Percentiles rank a stretch among this genome's conserved stretches.
Evolutionary conservation across 53 echinoderm and acorn worm genomes (phyloP).

Genomic region (Paracentrotus lividus): DNA sequence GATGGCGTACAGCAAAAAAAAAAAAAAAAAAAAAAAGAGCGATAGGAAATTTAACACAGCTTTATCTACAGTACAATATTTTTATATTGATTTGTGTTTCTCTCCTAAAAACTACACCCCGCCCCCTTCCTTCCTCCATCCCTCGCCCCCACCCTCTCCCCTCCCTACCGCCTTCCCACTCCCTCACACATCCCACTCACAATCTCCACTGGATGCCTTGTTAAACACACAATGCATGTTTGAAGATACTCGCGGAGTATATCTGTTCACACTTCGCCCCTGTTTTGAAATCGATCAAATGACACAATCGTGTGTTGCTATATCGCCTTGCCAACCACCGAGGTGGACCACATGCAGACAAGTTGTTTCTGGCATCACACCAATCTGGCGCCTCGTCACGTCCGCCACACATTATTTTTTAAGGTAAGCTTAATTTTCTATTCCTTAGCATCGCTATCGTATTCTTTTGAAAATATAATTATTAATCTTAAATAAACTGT

Average conservation of each 20-base stretch:
- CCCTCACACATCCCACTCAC: not conserved
- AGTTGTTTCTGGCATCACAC: not conserved
- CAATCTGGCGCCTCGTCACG: not conserved
- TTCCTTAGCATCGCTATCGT: no score
- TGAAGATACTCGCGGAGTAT: not conserved
- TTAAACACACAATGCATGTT: conserved; percentile 12
- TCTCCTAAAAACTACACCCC: no score
- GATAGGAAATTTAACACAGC: no score
- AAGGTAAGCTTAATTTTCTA: conserved; percentile 14
- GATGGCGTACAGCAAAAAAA: no score
- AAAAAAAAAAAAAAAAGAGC: no score
- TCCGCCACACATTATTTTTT: not conserved
- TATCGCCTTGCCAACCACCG: not conserved
- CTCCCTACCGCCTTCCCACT: not conserved
- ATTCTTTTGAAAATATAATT: no score
- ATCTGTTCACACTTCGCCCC: conserved; percentile 14
- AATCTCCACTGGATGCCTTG: not conserved
- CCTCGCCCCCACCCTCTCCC: not conserved
- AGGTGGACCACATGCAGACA: not conserved
- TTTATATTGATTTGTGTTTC: no score
- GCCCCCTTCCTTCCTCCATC: not conserved
- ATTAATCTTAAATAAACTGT: no score
- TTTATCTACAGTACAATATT: no score
- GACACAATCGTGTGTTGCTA: not conserved
- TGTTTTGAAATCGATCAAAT: conserved; percentile 10